Conservation (phyloP, 1,140 invertebrate species). For the Calliopsis andreniformis region DNA sequence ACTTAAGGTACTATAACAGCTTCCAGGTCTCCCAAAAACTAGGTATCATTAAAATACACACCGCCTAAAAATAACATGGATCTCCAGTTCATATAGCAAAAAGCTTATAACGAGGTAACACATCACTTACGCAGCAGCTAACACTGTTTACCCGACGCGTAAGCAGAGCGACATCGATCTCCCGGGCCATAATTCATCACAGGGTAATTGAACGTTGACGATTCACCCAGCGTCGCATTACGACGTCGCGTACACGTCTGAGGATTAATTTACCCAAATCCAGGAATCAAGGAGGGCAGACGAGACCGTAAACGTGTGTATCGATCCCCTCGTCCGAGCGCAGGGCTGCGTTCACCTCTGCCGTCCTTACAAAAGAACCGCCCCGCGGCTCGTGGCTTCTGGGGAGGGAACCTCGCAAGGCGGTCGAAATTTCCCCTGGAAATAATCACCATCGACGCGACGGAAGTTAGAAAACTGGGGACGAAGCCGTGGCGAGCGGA, state of each 20-base stretch:
- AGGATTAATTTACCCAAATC: constrained; percentile 36
- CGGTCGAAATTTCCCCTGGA: background rate
- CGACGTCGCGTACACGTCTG: constrained; percentile 18
- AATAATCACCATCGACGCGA: background rate
- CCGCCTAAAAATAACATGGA: too few species aligned
- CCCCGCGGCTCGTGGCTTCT: background rate
- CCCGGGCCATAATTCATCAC: constrained; percentile 36
- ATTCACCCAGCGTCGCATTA: constrained; percentile 27
- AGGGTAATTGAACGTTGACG: constrained; percentile 36
- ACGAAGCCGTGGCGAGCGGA: background rate
- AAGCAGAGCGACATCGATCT: constrained; percentile 37
- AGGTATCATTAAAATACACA: too few species aligned
- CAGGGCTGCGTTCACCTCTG: background rate
- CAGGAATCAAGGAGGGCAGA: constrained; percentile 27
- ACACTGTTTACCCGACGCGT: background rate
- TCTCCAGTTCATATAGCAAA: too few species aligned
- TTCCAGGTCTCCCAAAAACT: too few species aligned
- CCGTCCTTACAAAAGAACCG: background rate
- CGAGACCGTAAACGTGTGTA: background rate
- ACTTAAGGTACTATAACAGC: too few species aligned
- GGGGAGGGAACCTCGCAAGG: background rate
- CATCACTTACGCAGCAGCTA: too few species aligned
- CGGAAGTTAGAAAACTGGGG: constrained; percentile 25
- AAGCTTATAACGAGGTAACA: too few species aligned
- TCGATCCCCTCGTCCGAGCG: constrained; percentile 9